Evolutionary conservation across 2,113 vertebrate genomes (phyloP).

Genomic region (Bagarius yarrelli): DNA sequence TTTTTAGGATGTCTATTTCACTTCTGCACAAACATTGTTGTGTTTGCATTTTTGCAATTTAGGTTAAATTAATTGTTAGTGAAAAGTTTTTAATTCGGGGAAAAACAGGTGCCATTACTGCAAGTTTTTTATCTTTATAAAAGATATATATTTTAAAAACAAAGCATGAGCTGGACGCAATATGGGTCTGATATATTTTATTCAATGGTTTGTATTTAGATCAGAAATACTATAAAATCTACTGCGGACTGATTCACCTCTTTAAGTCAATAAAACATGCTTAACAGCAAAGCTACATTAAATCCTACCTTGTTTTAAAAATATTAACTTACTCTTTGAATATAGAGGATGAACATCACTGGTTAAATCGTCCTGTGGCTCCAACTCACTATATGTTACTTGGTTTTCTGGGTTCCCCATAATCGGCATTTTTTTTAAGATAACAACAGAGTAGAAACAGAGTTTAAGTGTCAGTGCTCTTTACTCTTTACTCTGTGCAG

Average conservation of each 20-base stretch:
- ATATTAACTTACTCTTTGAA: slow-evolving; percentile 28
- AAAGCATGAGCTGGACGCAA: not conserved
- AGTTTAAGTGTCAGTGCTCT: slow-evolving; percentile 3
- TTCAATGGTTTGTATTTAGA: not conserved
- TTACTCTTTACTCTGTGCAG: slow-evolving; percentile 25
- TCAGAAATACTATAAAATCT: not conserved
- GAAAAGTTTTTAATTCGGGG: not conserved
- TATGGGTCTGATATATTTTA: not conserved
- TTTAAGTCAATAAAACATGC: not conserved
- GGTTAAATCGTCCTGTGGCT: slow-evolving; percentile 1
- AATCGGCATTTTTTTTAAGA: not conserved
- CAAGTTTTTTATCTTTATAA: not conserved
- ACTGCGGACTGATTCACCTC: not conserved
- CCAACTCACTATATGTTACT: slow-evolving; percentile 14
- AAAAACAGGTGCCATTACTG: not conserved
- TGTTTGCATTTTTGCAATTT: not conserved
- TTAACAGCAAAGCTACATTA: not conserved
- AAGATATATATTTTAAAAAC: no score
- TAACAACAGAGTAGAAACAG: not conserved
- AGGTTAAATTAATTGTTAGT: not conserved
- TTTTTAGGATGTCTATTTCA: not conserved
- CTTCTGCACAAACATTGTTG: not conserved
- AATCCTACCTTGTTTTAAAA: not conserved
- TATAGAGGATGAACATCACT: slow-evolving; percentile 28
- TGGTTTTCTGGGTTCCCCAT: slow-evolving; percentile 6